A percentile compares a stretch with the other conserved stretches of the same genome.
Conservation (phyloP, 2,797 vertebrate genomes). For the Strix occidentalis region DNA sequence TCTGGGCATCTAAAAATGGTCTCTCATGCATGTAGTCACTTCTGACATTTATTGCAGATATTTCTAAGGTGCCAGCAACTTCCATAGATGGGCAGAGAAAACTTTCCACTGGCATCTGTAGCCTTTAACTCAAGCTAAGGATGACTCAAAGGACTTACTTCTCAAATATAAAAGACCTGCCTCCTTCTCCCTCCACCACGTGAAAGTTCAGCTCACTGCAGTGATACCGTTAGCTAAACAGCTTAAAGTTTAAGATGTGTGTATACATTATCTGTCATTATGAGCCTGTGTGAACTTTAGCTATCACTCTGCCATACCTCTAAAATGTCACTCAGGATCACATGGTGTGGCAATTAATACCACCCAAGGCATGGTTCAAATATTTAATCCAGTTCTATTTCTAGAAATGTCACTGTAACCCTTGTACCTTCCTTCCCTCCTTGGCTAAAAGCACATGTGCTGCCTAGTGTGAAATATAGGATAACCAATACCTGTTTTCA, state of each 20-base stretch:
- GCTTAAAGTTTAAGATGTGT: not conserved
- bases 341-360: slow-evolving; percentile 46
- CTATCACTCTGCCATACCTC: slow-evolving; percentile 48
- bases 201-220: not conserved
- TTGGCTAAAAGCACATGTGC: not conserved
- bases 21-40: not conserved
- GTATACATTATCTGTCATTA: not conserved
- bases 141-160: not conserved
- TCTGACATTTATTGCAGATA: not conserved
- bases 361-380: not conserved
- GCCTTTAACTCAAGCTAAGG: not conserved
- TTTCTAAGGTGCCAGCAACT: not conserved
- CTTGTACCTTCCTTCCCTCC: not conserved
- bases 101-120: slow-evolving; percentile 26
- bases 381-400: slow-evolving; percentile 62
- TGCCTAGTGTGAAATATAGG: not conserved
- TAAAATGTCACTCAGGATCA: slow-evolving; percentile 74
- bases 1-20: slow-evolving; percentile 1
- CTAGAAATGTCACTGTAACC: slow-evolving; percentile 58
- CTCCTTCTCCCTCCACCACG: not conserved
- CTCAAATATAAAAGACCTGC: not conserved
- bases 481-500: not conserved
- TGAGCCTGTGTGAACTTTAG: not conserved
- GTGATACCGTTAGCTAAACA: not conserved
- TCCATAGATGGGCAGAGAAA: not conserved